phyloP scores from a whole-genome alignment of 2,113 vertebrate species.

The Capreolus pygargus region DNA sequence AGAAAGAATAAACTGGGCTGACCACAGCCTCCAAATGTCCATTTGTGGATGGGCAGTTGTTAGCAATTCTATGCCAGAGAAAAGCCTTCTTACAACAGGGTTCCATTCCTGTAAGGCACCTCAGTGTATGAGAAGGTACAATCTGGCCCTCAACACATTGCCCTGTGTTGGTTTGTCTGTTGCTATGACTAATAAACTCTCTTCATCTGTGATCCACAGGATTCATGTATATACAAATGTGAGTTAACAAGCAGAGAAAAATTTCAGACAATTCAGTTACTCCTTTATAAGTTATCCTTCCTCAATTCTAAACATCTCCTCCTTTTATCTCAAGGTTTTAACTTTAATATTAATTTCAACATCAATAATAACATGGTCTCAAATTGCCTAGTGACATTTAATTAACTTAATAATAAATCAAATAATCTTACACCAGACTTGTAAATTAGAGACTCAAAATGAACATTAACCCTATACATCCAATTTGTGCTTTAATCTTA shows the following conservation, averaged over 20 bases:
- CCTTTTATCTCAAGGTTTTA: neutral
- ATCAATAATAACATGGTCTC: neutral
- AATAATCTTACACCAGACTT: neutral
- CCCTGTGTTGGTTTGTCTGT: neutral
- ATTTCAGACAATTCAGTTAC: neutral
- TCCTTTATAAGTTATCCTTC: neutral
- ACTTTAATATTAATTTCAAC: neutral
- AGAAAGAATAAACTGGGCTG: neutral
- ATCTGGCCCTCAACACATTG: neutral
- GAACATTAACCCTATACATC: neutral
- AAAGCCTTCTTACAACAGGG: neutral
- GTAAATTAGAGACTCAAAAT: slow-evolving; percentile 5
- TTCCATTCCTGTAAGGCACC: neutral
- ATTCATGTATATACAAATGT: neutral
- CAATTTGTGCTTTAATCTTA: neutral
- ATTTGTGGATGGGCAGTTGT: neutral
- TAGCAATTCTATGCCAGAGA: neutral
- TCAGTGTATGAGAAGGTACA: neutral
- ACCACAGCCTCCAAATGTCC: neutral
- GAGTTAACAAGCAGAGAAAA: neutral
- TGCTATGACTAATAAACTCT: neutral
- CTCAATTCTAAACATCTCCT: neutral
- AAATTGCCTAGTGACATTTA: neutral
- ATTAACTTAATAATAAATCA: slow-evolving; percentile 38
- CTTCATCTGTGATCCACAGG: neutral